Evolutionary conservation across 2,797 vertebrate species (phyloP), one percentile per base, ranked within the genome.

Genomic region (Enteromius anoplus): DNA sequence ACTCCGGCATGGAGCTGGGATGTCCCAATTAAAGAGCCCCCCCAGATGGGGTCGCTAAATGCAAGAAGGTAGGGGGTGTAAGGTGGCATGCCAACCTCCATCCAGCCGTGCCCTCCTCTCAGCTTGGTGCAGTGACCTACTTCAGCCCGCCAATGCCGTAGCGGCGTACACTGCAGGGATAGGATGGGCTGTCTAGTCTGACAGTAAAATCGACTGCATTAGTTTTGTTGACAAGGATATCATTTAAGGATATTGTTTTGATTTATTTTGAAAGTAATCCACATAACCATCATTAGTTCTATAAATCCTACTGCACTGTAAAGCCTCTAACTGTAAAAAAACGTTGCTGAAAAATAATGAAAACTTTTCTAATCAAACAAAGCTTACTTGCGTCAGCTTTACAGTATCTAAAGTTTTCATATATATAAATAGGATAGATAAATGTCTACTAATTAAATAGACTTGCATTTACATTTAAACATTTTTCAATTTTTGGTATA

Each of bases 61-160:
- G 88, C 80, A 84, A 42, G 83, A 86, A 91, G 91, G 90, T 90
- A 83, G 91, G 91, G 91, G 90, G 90, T 90, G 83, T 81, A 89
- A 92, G 93, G 93, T 93, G 91, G 89, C 90, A 88, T 89, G 92
- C 90, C 92, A 91, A 88, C 86, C 88, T 83, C 90, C 87, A 89
- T 91, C 92, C 92, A 91, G 92, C 91, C 90, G 89, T 75, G 92
- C 91, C 92, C 93, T 93, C 90, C 90, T 91, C 88, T 86, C 84
- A 53, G 78, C 85, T 68, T 80, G 88, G 66, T 86, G 62, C 89
- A 87, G 86, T 94, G 94, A 94, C 93, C 94, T 92, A 94, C 86
- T 94, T 88, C 94, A 90, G 84, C 86, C 86, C 80, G 86, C 88
- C 87, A 87, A 85, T 58, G 88, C 62, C 64, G 78, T 76, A 64